These are phyloP conservation scores for Acrocera orbiculus DNA, from an alignment of 2,888 invertebrate species.

Conservation along the genomic window DNA sequence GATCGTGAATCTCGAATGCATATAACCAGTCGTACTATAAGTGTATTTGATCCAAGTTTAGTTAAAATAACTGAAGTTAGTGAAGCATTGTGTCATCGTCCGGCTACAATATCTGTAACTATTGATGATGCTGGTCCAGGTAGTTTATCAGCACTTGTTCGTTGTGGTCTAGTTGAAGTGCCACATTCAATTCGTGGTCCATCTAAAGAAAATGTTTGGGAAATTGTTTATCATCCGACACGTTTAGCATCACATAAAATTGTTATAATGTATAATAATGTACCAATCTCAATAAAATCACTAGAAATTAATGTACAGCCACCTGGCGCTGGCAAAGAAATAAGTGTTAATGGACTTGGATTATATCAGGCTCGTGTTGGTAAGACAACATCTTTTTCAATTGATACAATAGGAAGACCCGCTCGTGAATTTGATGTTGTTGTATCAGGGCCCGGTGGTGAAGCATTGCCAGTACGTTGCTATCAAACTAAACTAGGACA, in stretches of 20 bases:
- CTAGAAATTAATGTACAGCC: constrained; percentile 39
- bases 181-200: constrained; percentile 63
- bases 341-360: constrained; percentile 56
- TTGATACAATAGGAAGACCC: constrained; percentile 70
- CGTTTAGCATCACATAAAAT: constrained; percentile 75
- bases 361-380: constrained; percentile 71
- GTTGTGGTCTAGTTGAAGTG: constrained; percentile 64
- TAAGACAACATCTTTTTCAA: constrained; percentile 69
- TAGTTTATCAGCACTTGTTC: constrained; percentile 59
- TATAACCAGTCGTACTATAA: constrained; percentile 47
- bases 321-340: constrained; percentile 52
- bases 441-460: constrained; percentile 61
- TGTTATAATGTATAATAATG: constrained; percentile 70
- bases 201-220: constrained; percentile 53
- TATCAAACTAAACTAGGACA: constrained; percentile 94
- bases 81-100: constrained; percentile 64
- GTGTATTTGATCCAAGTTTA: constrained; percentile 61
- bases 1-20: constrained; percentile 42
- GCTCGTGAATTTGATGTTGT: constrained; percentile 84
- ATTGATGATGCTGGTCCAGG: constrained; percentile 71
- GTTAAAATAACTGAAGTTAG: constrained; percentile 55
- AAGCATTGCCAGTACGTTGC: constrained; percentile 75
- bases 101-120: constrained; percentile 62
- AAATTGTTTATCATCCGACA: constrained; percentile 75
- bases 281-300: constrained; percentile 43